Base-by-base conservation (phyloP, 2,797 vertebrate genomes). In the Hybognathus amarus region DNA sequence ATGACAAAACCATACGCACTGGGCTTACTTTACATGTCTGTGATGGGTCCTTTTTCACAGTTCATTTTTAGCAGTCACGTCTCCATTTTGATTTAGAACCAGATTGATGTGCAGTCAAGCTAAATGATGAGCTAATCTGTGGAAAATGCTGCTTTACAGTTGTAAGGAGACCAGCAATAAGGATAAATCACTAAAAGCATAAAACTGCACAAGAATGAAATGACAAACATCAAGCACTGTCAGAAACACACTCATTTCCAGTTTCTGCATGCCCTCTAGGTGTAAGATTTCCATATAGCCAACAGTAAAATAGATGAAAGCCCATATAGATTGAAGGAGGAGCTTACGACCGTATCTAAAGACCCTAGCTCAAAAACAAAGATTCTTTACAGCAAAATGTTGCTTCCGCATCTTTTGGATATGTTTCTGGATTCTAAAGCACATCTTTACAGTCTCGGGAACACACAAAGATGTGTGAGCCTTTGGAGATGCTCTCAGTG, bases 401-500 rank as follows among this genome's bases (percentile, higher is more conserved):
- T n/a, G 30, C 33, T 38, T 61, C 10, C 27, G 33, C 40, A 27
- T 45, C 13, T 40, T 42, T 2, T 38, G 30, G 18, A 8, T 36
- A n/a, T 13, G 13, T 38, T 15, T 17, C 17, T 67, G 11, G 22
- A 52, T 69, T 50, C 30, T 45, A 70, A n/a, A 56, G 36, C 64
- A 47, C 30, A 50, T 22, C 67, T 13, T 56, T 50, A 63, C 36
- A 71, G 59, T n/a, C 47, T 50, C 54, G 54, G 38, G 54, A 79
- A 70, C 71, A 81, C 52, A 63, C 27, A 56, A 7, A 76, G 50
- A 42, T 77, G 54, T 59, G 38, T 40, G 81, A 80, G 80, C 77
- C 70, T 80, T 86, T 69, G 73, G 66, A 77, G 3, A 56, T 42
- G 73, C 82, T 86, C 73, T 47, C 82, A 10, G 63, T 84, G 73